Conservation (phyloP, 2,888 invertebrate genomes). For the Hemaris fuciformis region DNA sequence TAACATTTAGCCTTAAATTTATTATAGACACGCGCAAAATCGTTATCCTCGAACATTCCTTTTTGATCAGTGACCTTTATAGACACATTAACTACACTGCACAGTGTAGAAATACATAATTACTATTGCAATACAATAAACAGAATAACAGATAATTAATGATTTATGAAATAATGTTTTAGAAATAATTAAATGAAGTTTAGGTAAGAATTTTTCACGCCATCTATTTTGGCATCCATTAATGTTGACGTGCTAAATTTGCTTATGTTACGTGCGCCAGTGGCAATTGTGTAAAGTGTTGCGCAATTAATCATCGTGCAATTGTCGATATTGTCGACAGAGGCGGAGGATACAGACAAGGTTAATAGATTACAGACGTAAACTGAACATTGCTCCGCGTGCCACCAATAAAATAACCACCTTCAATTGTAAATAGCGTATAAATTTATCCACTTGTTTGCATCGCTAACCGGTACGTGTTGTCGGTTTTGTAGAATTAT, state of each 20-base stretch:
- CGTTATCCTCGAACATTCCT: too few species aligned
- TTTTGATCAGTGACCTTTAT: too few species aligned
- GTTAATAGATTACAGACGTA: slow-evolving; percentile 53
- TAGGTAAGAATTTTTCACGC: neutral
- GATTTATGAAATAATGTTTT: too few species aligned
- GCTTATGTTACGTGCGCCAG: slow-evolving; percentile 28
- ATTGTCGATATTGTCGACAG: slow-evolving; percentile 40
- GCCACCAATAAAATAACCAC: slow-evolving; percentile 29
- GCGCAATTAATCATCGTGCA: slow-evolving; percentile 50
- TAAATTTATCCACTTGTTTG: slow-evolving; percentile 29
- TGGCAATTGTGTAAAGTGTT: slow-evolving; percentile 55
- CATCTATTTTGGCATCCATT: neutral
- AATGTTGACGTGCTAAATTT: slow-evolving; percentile 16
- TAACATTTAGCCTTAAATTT: neutral
- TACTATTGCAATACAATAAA: too few species aligned
- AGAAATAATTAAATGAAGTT: neutral
- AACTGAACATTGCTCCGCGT: slow-evolving; percentile 40
- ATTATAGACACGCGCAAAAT: too few species aligned
- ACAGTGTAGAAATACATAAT: too few species aligned
- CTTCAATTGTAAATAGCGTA: slow-evolving; percentile 34
- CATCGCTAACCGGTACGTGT: slow-evolving; percentile 22
- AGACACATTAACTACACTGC: too few species aligned
- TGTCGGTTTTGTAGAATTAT: slow-evolving; percentile 23
- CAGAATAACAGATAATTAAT: too few species aligned
- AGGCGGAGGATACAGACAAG: slow-evolving; percentile 45